Conservation (phyloP, 1,140 invertebrate species). For the Marisa cornuarietis region DNA sequence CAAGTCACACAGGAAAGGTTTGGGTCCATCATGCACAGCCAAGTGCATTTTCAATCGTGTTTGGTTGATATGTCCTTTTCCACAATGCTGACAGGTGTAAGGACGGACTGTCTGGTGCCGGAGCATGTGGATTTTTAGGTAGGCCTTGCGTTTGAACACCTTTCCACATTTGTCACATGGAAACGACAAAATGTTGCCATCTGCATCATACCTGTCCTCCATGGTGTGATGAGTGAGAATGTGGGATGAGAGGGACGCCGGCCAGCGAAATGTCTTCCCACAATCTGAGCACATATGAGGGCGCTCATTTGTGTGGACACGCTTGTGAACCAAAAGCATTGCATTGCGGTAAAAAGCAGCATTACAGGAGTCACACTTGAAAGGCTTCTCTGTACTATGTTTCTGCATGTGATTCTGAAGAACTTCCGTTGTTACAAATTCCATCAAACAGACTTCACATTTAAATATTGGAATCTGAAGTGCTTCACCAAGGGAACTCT, state of each 20-base stretch:
- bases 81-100: constrained; percentile 96
- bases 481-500: neutral
- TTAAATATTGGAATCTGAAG: constrained; percentile 61
- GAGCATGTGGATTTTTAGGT: constrained; percentile 95
- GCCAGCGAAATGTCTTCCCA: constrained; percentile 2
- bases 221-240: neutral
- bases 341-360: neutral
- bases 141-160: neutral
- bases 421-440: constrained; percentile 30
- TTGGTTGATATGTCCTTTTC: constrained; percentile 84
- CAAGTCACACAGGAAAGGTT: constrained; percentile 89
- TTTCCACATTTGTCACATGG: neutral
- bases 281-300: neutral
- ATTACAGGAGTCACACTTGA: neutral
- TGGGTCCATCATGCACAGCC: constrained; percentile 67
- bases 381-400: constrained; percentile 14
- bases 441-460: constrained; percentile 84
- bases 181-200: neutral
- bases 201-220: neutral
- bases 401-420: constrained; percentile 20
- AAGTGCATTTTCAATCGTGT: constrained; percentile 21
- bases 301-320: neutral
- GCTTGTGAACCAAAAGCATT: neutral
- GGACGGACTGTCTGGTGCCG: constrained; percentile 97
- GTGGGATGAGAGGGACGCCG: neutral